Conservation (phyloP, 2,797 vertebrate species). For the Spondyliosoma cantharus region DNA sequence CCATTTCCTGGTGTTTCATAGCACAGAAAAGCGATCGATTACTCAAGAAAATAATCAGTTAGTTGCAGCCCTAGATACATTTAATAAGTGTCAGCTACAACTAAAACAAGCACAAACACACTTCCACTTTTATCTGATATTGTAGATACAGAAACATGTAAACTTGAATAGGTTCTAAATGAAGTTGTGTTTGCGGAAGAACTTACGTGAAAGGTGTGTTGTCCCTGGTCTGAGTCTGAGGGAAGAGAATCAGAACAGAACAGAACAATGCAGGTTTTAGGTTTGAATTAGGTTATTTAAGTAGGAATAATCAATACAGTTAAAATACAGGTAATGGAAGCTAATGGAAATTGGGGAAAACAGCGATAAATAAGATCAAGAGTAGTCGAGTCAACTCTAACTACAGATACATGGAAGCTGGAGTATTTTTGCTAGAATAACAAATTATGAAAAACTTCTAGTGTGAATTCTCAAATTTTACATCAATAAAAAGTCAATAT, state of each 20-base stretch:
- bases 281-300: neutral
- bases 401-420: neutral
- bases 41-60: no score
- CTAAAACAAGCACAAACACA: neutral
- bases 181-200: neutral
- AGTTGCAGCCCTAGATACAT: no score
- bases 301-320: neutral
- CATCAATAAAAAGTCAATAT: neutral
- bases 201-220: constrained; percentile 94
- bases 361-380: neutral
- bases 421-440: neutral
- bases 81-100: neutral
- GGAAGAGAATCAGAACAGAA: constrained; percentile 44
- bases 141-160: no score
- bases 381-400: neutral
- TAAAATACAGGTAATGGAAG: neutral
- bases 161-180: neutral
- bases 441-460: neutral
- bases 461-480: rapidly evolving
- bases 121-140: neutral
- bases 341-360: neutral
- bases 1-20: no score
- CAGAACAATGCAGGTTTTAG: neutral
- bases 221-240: constrained; percentile 87
- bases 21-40: no score